phyloP scores from a whole-genome alignment of 2,797 vertebrate genomes.

The Aplochiton taeniatus region DNA sequence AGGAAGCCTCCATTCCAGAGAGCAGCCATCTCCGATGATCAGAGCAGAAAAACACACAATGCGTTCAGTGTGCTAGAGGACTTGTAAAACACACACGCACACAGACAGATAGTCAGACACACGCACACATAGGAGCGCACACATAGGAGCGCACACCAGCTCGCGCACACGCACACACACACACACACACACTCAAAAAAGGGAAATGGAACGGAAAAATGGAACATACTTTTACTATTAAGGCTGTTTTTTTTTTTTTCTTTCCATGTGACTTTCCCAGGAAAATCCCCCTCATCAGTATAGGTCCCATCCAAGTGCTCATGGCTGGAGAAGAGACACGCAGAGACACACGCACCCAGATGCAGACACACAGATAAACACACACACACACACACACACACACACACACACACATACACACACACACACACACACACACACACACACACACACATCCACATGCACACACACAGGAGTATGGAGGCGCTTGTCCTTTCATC shows the following conservation, averaged over 20 bases:
- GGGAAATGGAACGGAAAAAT: conserved; percentile 50
- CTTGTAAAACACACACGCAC: conserved; percentile 62
- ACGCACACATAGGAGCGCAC: conserved; percentile 17
- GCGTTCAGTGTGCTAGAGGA: conserved; percentile 70
- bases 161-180: conserved; percentile 10
- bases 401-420: neutral
- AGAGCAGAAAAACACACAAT: conserved; percentile 70
- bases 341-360: conserved; percentile 37
- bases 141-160: conserved; percentile 1
- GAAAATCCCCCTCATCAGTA: conserved; percentile 74
- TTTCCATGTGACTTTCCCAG: conserved; percentile 76
- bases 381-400: conserved; percentile 24
- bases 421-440: conserved; percentile 37
- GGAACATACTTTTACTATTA: conserved; percentile 78
- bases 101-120: conserved; percentile 21
- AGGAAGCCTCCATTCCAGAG: conserved; percentile 68
- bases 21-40: conserved; percentile 64
- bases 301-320: conserved; percentile 57
- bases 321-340: conserved; percentile 46
- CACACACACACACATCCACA: neutral
- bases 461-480: no score
- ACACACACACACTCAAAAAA: no score
- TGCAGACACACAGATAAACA: neutral
- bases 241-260: conserved; percentile 59
- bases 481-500: conserved; percentile 1